phyloP scores from a whole-genome alignment of 2,797 vertebrate genomes.

The Triplophysa bombifrons region DNA sequence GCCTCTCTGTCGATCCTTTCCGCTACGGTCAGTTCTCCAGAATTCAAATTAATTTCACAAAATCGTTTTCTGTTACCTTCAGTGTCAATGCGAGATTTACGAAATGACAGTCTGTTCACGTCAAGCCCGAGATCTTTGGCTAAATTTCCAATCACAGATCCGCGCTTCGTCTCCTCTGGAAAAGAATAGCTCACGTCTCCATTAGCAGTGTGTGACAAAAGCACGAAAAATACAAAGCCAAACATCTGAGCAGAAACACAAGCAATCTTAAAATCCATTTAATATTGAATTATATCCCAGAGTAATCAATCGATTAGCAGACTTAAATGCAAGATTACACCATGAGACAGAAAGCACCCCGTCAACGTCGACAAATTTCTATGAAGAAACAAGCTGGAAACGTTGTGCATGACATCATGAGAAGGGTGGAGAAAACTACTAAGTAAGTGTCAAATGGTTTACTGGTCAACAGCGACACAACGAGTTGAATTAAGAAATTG shows the following conservation, averaged over 20 bases:
- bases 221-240: conserved; percentile 25
- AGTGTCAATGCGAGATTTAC: too few species aligned
- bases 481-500: not conserved
- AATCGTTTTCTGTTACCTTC: too few species aligned
- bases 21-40: conserved; percentile 61
- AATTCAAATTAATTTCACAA: conserved; percentile 42
- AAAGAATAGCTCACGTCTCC: conserved; percentile 62
- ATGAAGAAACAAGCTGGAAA: conserved; percentile 16
- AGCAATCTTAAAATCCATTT: not conserved
- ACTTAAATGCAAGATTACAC: not conserved
- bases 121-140: conserved; percentile 59
- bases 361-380: not conserved
- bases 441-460: not conserved
- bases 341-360: not conserved
- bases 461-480: conserved; percentile 37
- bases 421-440: conserved; percentile 7
- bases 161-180: conserved; percentile 62
- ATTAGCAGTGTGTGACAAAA: not conserved
- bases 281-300: not conserved
- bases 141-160: conserved; percentile 63
- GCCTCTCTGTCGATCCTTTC: conserved; percentile 72
- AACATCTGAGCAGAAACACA: not conserved
- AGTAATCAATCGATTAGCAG: not conserved
- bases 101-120: too few species aligned
- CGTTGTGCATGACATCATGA: not conserved